Evolutionary conservation across 2,113 vertebrate species (phyloP).

Genomic region (Eurystomus gularis): DNA sequence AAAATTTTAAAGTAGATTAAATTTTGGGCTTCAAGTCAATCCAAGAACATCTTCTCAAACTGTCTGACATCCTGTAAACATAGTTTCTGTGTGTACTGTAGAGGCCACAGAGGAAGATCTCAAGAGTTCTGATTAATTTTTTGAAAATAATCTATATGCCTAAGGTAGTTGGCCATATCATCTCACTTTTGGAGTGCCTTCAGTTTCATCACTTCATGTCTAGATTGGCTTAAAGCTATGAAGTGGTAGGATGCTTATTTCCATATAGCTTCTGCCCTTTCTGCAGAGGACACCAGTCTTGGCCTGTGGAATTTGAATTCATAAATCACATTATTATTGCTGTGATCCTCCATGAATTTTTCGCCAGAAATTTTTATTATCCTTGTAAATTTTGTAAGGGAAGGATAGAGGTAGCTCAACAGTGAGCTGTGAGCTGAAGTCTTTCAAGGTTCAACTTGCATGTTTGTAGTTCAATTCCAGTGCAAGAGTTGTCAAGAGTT

Average conservation of each 20-base stretch:
- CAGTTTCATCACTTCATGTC: not conserved
- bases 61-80: not conserved
- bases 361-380: not conserved
- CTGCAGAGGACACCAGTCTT: not conserved
- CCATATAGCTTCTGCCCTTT: not conserved
- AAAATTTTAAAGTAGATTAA: not conserved
- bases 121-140: not conserved
- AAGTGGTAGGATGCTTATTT: not conserved
- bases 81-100: not conserved
- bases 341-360: not conserved
- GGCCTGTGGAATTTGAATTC: not conserved
- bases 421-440: not conserved
- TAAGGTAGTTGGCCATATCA: not conserved
- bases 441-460: not conserved
- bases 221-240: not conserved
- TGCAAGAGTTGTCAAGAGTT: not conserved
- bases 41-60: not conserved
- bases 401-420: not conserved
- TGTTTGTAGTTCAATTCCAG: not conserved
- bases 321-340: not conserved
- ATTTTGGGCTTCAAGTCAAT: not conserved
- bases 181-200: not conserved
- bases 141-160: not conserved
- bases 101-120: not conserved
- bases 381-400: not conserved